Conservation (phyloP, 2,113 vertebrate species). For the Solea senegalensis region DNA sequence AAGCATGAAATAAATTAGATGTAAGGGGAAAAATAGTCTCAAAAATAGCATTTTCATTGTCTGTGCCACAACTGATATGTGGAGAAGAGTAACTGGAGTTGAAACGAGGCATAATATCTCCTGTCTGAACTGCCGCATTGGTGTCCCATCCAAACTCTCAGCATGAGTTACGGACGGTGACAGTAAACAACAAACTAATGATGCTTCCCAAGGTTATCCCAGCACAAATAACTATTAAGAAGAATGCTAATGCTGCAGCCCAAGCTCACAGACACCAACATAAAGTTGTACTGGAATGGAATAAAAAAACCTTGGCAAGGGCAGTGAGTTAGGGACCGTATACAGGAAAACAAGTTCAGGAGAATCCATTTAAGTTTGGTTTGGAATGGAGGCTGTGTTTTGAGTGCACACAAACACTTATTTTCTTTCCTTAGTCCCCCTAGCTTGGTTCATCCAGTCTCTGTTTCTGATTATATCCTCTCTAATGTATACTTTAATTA, state of each 20-base stretch:
- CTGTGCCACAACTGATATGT: conserved; percentile 24
- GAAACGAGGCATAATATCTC: conserved; percentile 34
- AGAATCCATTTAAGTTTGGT: too few relatives aligned
- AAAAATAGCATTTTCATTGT: conserved; percentile 31
- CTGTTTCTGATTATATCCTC: too few relatives aligned
- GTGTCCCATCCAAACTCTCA: conserved; percentile 49
- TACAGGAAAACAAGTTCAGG: too few relatives aligned
- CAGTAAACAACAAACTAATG: conserved; percentile 71
- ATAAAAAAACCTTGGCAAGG: conserved; percentile 46
- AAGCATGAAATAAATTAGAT: conserved; percentile 16
- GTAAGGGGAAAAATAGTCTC: conserved; percentile 16
- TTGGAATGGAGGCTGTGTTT: too few relatives aligned
- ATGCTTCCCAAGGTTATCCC: conserved; percentile 70
- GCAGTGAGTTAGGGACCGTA: conserved; percentile 24
- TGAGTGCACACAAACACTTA: too few relatives aligned
- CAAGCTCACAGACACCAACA: conserved; percentile 41
- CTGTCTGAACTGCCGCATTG: conserved; percentile 31
- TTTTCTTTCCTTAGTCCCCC: too few relatives aligned
- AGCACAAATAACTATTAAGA: conserved; percentile 70
- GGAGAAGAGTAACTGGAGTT: conserved; percentile 17
- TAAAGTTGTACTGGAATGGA: conserved; percentile 11
- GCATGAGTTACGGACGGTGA: conserved; percentile 55
- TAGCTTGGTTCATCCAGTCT: too few relatives aligned
- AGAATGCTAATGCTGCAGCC: conserved; percentile 58
- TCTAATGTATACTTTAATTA: too few relatives aligned